Evolutionary conservation across 2,113 vertebrate species (phyloP).

Genomic region (Morone chrysops): DNA sequence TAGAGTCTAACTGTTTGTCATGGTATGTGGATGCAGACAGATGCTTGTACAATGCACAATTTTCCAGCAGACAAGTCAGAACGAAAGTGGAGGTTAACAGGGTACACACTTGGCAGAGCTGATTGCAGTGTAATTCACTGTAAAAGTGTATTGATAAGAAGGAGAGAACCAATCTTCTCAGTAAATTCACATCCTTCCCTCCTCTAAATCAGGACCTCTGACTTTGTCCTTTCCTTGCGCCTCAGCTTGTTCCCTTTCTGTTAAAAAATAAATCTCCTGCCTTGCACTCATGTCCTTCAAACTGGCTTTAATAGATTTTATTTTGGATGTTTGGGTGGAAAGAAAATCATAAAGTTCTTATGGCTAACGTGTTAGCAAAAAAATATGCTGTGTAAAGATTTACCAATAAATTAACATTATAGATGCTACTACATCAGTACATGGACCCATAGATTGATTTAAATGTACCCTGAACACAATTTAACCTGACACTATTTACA

Average conservation of each 20-base stretch:
- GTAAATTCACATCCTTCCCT: constrained; percentile 4
- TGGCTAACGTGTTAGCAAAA: not conserved
- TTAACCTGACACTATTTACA: too few relatives aligned
- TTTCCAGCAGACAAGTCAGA: constrained; percentile 57
- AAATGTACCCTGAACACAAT: too few relatives aligned
- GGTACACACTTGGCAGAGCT: constrained; percentile 43
- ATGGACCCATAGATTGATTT: too few relatives aligned
- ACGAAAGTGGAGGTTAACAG: constrained; percentile 50
- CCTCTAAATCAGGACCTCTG: constrained; percentile 5
- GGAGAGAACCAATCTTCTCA: constrained; percentile 24
- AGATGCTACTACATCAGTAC: too few relatives aligned
- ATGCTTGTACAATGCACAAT: constrained; percentile 44
- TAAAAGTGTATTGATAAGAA: constrained; percentile 63
- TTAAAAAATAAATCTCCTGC: not conserved
- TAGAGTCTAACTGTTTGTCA: constrained; percentile 4
- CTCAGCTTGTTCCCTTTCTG: not conserved
- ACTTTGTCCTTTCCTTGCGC: constrained; percentile 11
- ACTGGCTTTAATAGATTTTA: not conserved
- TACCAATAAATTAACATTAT: too few relatives aligned
- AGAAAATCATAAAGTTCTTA: not conserved
- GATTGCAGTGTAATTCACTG: constrained; percentile 67
- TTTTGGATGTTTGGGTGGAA: not conserved
- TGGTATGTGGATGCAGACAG: constrained; percentile 33
- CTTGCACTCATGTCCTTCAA: not conserved
- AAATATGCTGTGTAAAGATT: too few relatives aligned